A percentile compares a stretch with the other conserved stretches of the same genome.
Evolutionary conservation across 2,797 vertebrate genomes (phyloP).

Genomic region (Eremophila alpestris): DNA sequence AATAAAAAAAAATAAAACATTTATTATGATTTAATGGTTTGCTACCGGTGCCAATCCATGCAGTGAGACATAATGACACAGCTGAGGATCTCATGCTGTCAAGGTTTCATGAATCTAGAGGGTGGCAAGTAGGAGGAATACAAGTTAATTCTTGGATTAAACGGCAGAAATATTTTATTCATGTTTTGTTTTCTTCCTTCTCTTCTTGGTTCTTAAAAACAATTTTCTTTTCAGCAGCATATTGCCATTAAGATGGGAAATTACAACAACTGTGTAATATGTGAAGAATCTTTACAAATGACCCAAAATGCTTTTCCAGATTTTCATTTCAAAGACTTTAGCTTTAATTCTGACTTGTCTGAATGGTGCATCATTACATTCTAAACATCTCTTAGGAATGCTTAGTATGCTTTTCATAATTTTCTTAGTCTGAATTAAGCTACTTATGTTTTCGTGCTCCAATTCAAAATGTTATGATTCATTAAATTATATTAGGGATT

Average conservation of each 20-base stretch:
- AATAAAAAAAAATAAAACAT: neutral
- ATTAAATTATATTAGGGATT: neutral
- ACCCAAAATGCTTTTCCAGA: neutral
- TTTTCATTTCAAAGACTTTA: neutral
- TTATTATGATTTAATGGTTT: neutral
- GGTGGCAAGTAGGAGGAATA: neutral
- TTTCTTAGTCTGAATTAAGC: slow-evolving; percentile 6
- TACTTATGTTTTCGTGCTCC: neutral
- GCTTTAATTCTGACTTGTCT: neutral
- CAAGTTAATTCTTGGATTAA: neutral
- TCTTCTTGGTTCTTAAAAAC: neutral
- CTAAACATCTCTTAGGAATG: neutral
- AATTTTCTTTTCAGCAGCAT: neutral
- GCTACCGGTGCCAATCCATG: neutral
- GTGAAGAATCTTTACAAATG: neutral
- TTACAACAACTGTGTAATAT: neutral
- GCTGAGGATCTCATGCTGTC: neutral
- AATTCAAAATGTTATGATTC: slow-evolving; percentile 19
- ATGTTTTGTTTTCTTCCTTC: neutral
- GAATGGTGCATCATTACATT: neutral
- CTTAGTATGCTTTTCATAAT: neutral
- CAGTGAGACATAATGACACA: neutral
- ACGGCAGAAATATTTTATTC: neutral
- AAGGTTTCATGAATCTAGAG: neutral
- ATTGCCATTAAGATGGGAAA: neutral